A percentile compares a stretch with the other conserved stretches of the same genome.
Evolutionary conservation across 2,113 vertebrate genomes (phyloP).

Genomic region (Hydropotes inermis): DNA sequence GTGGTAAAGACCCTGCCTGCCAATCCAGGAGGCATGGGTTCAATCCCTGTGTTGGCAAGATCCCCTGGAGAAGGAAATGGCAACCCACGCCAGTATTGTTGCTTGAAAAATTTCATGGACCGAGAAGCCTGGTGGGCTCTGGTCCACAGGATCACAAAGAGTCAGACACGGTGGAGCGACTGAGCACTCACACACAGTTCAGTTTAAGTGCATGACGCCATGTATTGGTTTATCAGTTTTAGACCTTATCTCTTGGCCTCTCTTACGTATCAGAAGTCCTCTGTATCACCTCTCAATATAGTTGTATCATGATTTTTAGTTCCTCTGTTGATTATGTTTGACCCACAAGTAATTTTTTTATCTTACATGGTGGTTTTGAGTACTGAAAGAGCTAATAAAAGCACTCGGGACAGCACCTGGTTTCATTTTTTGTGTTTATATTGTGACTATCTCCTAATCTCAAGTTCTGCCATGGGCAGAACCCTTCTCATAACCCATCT

Average conservation of each 20-base stretch:
- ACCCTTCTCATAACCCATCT: neutral
- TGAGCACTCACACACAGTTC: rapidly evolving
- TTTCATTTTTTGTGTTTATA: neutral
- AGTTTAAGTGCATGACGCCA: neutral
- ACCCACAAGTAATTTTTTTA: neutral
- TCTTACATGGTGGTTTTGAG: neutral
- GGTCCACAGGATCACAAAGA: neutral
- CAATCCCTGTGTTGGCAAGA: neutral
- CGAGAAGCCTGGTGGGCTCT: neutral
- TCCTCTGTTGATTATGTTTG: neutral
- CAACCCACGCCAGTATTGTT: neutral
- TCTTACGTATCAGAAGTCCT: neutral
- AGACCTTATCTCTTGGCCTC: neutral
- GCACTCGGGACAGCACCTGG: neutral
- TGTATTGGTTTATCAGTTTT: neutral
- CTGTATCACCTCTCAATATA: neutral
- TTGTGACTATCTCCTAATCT: neutral
- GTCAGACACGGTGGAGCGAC: neutral
- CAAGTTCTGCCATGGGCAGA: too few species aligned
- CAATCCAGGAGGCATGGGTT: neutral
- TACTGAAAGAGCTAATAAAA: neutral
- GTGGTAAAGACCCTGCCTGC: neutral
- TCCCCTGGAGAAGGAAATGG: neutral
- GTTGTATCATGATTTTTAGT: neutral
- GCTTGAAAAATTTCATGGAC: neutral